Percentiles rank a stretch among this genome's conserved stretches.
Evolutionary conservation across 2,113 vertebrate species (phyloP).

Genomic region (Pygoscelis antarcticus): DNA sequence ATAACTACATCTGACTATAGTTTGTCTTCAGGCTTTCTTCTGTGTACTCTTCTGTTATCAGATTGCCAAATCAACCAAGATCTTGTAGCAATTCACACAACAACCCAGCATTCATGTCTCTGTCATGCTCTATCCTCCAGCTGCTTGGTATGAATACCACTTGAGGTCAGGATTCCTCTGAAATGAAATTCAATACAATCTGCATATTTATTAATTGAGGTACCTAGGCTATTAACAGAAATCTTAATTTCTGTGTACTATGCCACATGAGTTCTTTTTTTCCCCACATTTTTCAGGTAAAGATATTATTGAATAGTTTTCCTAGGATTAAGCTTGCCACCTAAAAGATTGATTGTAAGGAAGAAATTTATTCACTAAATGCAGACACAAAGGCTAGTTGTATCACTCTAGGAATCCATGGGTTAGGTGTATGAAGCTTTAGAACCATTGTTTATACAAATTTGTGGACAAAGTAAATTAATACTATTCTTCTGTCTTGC

Average conservation of each 20-base stretch:
- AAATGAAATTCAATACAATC: not conserved
- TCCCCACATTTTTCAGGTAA: not conserved
- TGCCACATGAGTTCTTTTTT: not conserved
- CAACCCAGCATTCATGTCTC: not conserved
- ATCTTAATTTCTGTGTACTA: not conserved
- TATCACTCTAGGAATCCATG: not conserved
- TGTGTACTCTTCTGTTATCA: not conserved
- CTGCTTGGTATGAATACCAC: not conserved
- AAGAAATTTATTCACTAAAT: not conserved
- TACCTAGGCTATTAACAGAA: not conserved
- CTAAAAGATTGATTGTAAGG: not conserved
- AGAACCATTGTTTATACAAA: not conserved
- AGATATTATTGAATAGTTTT: not conserved
- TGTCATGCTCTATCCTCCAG: not conserved
- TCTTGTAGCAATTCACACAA: not conserved
- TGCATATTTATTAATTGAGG: not conserved
- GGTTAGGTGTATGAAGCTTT: accelerated
- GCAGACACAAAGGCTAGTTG: not conserved
- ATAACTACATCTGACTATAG: not conserved
- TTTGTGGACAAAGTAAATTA: not conserved
- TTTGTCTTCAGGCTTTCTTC: not conserved
- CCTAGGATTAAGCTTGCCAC: not conserved
- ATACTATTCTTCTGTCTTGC: not conserved
- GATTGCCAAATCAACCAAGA: not conserved
- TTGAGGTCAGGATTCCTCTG: not conserved